Base-by-base conservation (phyloP, 2,888 invertebrate species). In the Anarsia innoxiella region DNA sequence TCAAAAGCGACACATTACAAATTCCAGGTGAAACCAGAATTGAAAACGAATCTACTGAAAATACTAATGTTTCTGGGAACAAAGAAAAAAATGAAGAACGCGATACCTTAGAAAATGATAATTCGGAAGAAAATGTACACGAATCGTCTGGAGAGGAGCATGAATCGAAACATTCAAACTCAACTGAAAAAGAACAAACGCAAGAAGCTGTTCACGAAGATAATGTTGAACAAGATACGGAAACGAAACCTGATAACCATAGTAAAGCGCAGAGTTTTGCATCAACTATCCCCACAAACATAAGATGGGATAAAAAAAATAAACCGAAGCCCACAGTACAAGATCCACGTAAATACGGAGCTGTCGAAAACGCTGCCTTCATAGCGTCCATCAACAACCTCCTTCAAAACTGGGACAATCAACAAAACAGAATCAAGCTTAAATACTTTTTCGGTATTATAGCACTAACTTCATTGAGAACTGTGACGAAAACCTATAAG, bases 401-500 rank as follows among this genome's bases (percentile, higher is more conserved):
- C 9, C 31, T 54, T 3, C 23, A 37, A 3, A 8, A 34, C 13
- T 54, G 54, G 54, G 44, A 52, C 2, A 30, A 35, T 11, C 16
- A 6, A 13, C 5, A 1, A 4, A 1, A 41, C 3, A 42, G 54
- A 35, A 39, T 37, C 16, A 5, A 30, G 2, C 16, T 54, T 26
- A 54, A 51, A 27, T 44, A 41, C 29, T 48, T 49, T 34, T 52
- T 54, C 35, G 52, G 49, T 2, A 31, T 48, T 10, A 33, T 45
- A 6, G 47, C 45, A 29, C 37, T 52, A 30, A 45, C 41, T 14
- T 31, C 51, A 5, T 45, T 54, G 49, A 42, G 51, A 39, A 39
- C 38, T 2, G 37, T 43, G 12, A 44, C 38, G 2, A 52, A 51
- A 30, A 39, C 43, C 2, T 44, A 44, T 28, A 44, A 46, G 5